Evolutionary conservation across 2,797 vertebrate genomes (phyloP), one percentile per base, ranked within the genome.

Genomic region (Sebastes steindachneri): DNA sequence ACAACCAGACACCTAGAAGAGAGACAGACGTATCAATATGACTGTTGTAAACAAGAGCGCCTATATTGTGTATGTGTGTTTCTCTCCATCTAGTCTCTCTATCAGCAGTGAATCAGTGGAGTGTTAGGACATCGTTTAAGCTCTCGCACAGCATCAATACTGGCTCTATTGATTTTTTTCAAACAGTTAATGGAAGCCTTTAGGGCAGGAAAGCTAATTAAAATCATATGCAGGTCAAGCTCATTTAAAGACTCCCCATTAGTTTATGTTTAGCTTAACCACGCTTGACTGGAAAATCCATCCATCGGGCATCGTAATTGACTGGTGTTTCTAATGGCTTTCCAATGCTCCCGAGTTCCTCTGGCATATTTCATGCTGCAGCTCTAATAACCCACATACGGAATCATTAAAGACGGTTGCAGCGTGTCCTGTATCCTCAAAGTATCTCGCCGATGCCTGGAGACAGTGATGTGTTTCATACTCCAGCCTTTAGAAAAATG

Each of bases 161-260:
- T 82, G 88, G 73, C 89, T 81, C 81, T 94, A 95, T 95, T 90
- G 95, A 96, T 95, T 95, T 92, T 45, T 92, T 93, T 92, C 88
- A 92, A 94, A 94, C 93, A 92, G 92, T 95, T 96, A 95, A 95
- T 96, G 94, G 94, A 95, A 94, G 93, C 95, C 94, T 95, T 95
- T 90, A 89, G 94, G 95, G 94, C 90, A 94, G 91, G 83, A 93
- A 93, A 95, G 93, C 94, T 95, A 95, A 96, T 95, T 96, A 95
- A 95, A 96, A 95, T 94, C 94, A 95, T 95, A 95, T 94, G 93
- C 94, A 93, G 95, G 95, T 96, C 95, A 95, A 94, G 95, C 93
- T 95, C 93, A 92, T 95, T 95, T 95, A 95, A 95, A 93, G 95
- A 95, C 93, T 95, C 93, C 91, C 91, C 92, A 95, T 95, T 95